Conservation (phyloP, 2,797 vertebrate genomes). For the Poecilia gillii region DNA sequence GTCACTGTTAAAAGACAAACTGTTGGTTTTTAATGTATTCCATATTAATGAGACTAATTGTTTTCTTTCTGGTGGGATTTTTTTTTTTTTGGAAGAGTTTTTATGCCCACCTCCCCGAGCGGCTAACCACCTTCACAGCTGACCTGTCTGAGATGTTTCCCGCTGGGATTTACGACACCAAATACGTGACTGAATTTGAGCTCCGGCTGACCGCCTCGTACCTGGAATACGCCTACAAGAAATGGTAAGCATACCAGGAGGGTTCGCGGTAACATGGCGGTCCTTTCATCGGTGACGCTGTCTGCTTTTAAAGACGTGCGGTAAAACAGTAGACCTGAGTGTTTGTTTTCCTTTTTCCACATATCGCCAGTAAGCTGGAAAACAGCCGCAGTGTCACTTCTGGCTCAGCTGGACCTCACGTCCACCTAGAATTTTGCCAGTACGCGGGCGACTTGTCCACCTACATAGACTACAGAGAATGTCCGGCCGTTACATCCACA, state of each 20-base stretch:
- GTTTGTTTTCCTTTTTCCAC: neutral
- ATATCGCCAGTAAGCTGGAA: slow-evolving; percentile 85
- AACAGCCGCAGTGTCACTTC: slow-evolving; percentile 82
- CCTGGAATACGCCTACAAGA: slow-evolving; percentile 96
- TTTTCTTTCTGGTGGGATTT: neutral
- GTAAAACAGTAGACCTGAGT: neutral
- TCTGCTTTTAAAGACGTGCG: neutral
- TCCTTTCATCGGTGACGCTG: neutral
- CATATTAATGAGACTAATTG: neutral
- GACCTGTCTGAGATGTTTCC: slow-evolving; percentile 97
- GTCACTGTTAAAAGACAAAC: neutral
- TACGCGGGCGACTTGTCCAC: slow-evolving; percentile 83
- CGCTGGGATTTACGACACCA: slow-evolving; percentile 94
- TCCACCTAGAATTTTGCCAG: slow-evolving; percentile 89
- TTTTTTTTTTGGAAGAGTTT: slow-evolving; percentile 81
- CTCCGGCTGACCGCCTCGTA: slow-evolving; percentile 92
- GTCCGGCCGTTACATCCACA: slow-evolving; percentile 69
- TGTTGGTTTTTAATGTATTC: neutral
- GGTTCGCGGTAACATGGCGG: neutral
- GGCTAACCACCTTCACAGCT: slow-evolving; percentile 89
- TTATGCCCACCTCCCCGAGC: slow-evolving; percentile 93
- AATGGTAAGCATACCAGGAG: slow-evolving; percentile 82
- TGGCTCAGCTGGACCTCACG: slow-evolving; percentile 61
- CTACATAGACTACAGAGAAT: slow-evolving; percentile 91
- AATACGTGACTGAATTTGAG: slow-evolving; percentile 93